Base-by-base conservation (phyloP, 2,888 invertebrate genomes). In the Metalampra italica region DNA sequence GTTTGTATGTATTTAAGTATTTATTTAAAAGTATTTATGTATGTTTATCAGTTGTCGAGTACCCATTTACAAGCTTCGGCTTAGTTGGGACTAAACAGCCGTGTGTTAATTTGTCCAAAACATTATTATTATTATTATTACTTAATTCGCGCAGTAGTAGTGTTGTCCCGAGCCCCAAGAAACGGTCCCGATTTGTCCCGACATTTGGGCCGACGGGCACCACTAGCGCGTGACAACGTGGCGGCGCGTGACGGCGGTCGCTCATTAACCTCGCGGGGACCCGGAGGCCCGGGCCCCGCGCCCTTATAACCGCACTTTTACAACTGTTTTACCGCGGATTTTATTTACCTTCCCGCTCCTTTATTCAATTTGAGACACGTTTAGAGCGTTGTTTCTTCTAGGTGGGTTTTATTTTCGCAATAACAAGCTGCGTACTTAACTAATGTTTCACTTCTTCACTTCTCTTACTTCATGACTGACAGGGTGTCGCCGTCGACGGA, bases 281-380 rank as follows among this genome's bases (percentile, higher is more conserved):
- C n/a, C 32, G 32, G 1, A 32, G 32, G 32, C 32, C 8, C 32
- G n/a, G 11, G 3, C 36, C 11, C n/a, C 36, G 22, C 41, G 9
- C 32, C 29, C 22, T 40, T 32, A 32, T 40, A 40, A 15, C 40
- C 41, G 13, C 41, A 37, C 39, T 40, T 54, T 55, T 53, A 56
- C 57, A 56, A 49, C 59, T 52, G 59, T 55, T 56, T 52, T 46
- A 54, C 54, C 50, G 52, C 52, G 15, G 38, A 43, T 34, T 51
- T 46, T 49, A 52, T 56, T 51, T 52, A 50, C 46, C 44, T 50
- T 56, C 49, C 46, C 54, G 53, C 54, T 51, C 51, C 54, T 45
- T 55, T 55, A 61, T 59, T 58, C 51, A 59, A 59, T 61, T 58
- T 54, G 44, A 44, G 42, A 39, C 45, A 46, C 47, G 46, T 54